Conservation (phyloP, 1,140 invertebrate species). For the Augochlora pura region DNA sequence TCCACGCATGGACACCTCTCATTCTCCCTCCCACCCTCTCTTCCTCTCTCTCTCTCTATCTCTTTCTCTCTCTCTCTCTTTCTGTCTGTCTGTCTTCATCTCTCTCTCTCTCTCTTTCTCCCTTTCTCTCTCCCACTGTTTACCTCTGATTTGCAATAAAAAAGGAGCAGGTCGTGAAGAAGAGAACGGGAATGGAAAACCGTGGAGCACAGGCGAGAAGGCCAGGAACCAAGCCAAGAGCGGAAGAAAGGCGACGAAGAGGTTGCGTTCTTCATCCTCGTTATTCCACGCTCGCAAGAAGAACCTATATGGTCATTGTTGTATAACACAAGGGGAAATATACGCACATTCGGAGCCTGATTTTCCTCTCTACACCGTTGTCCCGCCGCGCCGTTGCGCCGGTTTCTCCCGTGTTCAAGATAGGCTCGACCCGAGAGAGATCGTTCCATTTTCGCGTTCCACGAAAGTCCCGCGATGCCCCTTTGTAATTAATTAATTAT, state of each 20-base stretch:
- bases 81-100: background rate
- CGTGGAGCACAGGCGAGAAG: background rate
- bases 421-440: too few species aligned
- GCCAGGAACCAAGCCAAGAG: background rate
- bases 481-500: too few species aligned
- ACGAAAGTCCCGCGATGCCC: too few species aligned
- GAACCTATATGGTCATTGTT: conserved; percentile 13
- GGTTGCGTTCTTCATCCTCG: conserved; percentile 17
- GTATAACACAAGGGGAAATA: background rate
- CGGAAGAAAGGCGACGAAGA: background rate
- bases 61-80: conserved; percentile 20
- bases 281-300: conserved; percentile 14
- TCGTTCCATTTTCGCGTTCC: too few species aligned
- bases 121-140: conserved; percentile 19
- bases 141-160: conserved; percentile 23
- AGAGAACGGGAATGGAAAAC: background rate
- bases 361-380: too few species aligned
- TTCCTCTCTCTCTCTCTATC: too few species aligned
- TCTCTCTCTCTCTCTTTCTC: too few species aligned
- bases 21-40: background rate
- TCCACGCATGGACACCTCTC: conserved; percentile 57
- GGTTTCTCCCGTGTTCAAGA: too few species aligned
- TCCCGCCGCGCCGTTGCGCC: too few species aligned
- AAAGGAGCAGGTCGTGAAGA: background rate
- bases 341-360: too few species aligned